phyloP scores from a whole-genome alignment of 2,888 invertebrate species.

The Drosophila atroscutellata region DNA sequence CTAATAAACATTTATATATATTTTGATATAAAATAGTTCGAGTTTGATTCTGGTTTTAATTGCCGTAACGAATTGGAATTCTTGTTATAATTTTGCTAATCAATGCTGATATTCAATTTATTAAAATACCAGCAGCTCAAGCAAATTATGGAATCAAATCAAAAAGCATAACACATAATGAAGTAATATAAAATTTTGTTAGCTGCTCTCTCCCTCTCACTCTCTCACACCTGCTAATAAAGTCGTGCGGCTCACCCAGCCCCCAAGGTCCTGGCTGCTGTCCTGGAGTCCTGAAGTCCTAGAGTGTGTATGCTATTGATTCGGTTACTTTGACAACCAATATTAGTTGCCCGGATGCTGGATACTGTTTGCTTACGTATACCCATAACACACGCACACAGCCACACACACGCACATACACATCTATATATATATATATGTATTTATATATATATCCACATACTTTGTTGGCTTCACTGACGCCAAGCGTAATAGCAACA shows the following conservation, averaged over 20 bases:
- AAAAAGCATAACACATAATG: slow-evolving; percentile 65
- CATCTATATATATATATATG: background rate
- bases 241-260: slow-evolving; percentile 27
- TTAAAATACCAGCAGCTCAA: slow-evolving; percentile 41
- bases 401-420: slow-evolving; percentile 4
- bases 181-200: slow-evolving; percentile 70
- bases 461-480: slow-evolving; percentile 68
- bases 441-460: slow-evolving; percentile 11
- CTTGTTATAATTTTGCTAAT: slow-evolving; percentile 50
- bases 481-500: slow-evolving; percentile 53
- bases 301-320: slow-evolving; percentile 60
- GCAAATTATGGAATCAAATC: slow-evolving; percentile 70
- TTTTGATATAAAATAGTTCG: slow-evolving; percentile 65
- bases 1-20: slow-evolving; percentile 76
- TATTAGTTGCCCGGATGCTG: slow-evolving; percentile 49
- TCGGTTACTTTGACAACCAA: slow-evolving; percentile 73
- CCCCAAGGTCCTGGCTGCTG: background rate
- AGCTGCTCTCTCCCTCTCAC: slow-evolving; percentile 19
- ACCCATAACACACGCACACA: slow-evolving; percentile 28
- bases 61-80: slow-evolving; percentile 21
- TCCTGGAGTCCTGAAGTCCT: background rate
- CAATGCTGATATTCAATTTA: slow-evolving; percentile 62
- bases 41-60: slow-evolving; percentile 56
- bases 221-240: slow-evolving; percentile 64
- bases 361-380: slow-evolving; percentile 66